A percentile compares a stretch with the other conserved stretches of the same genome.
These are phyloP conservation scores for Apamea monoglypha DNA, from an alignment of 2,888 invertebrate genomes.

Conservation along the genomic window DNA sequence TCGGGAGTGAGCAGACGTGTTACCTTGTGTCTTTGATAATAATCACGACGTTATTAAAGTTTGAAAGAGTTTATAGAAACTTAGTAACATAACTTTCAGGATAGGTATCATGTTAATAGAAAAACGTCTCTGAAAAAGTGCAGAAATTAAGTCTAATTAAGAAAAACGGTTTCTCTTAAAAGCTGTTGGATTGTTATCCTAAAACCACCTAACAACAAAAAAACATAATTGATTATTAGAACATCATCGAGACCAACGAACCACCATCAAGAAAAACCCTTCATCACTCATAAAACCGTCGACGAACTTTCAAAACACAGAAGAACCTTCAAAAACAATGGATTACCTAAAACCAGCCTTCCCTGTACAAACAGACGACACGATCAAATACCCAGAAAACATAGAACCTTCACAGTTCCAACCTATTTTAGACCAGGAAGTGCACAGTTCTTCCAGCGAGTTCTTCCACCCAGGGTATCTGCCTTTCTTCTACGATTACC, in stretches of 20 bases:
- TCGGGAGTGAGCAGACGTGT: constrained; percentile 56
- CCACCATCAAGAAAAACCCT: background rate
- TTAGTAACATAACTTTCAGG: background rate
- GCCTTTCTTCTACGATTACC: constrained; percentile 79
- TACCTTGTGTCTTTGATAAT: constrained; percentile 1
- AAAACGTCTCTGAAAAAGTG: too few species aligned
- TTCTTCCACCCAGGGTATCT: constrained; percentile 72
- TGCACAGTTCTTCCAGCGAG: constrained; percentile 62
- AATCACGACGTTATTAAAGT: background rate
- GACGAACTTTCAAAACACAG: background rate
- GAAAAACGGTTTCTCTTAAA: background rate
- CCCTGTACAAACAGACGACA: constrained; percentile 66
- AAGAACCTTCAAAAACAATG: constrained; percentile 64
- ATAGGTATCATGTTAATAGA: background rate
- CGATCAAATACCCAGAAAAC: constrained; percentile 60
- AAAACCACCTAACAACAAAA: background rate
- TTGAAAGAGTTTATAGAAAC: background rate
- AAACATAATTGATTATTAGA: background rate
- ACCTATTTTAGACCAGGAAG: constrained; percentile 53
- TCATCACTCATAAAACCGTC: background rate
- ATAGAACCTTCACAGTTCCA: constrained; percentile 48
- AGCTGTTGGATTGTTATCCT: background rate
- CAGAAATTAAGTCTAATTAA: background rate
- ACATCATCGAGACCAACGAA: background rate
- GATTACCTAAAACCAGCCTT: constrained; percentile 78